Percentiles rank a stretch among this genome's conserved stretches.
Evolutionary conservation across 2,113 vertebrate genomes (phyloP).

Genomic region (Sitta europaea): DNA sequence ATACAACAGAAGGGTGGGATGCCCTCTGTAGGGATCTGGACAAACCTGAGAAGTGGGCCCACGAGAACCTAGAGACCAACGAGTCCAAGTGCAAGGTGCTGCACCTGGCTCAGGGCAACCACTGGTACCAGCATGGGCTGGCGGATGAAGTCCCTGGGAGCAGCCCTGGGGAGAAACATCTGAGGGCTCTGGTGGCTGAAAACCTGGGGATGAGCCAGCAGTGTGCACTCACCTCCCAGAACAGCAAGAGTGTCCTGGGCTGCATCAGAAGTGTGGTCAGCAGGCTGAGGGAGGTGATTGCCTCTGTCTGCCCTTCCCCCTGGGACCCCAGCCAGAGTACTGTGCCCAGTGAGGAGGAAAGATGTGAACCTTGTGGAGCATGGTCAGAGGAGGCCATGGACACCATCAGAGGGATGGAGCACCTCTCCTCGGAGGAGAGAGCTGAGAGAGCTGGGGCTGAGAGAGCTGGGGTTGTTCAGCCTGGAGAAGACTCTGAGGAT

Average conservation of each 20-base stretch:
- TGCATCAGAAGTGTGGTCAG: accelerated
- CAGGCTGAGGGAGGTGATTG: background rate
- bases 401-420: background rate
- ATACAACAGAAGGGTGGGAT: background rate
- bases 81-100: background rate
- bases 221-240: background rate
- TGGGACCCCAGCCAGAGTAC: accelerated
- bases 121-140: accelerated
- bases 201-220: background rate
- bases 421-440: background rate
- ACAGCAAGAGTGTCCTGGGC: background rate
- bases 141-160: too few species aligned
- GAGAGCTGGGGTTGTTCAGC: background rate
- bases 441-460: too few species aligned
- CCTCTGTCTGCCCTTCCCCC: background rate
- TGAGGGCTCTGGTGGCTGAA: background rate
- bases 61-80: accelerated
- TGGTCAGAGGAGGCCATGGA: background rate
- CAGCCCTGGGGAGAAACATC: background rate
- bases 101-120: background rate
- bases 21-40: background rate
- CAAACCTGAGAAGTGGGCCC: background rate
- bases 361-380: background rate
- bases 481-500: background rate
- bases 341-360: background rate